Evolutionary conservation across 92 coral and sea anemone genomes (phyloP).

Genomic region (Phenganax marumi): DNA sequence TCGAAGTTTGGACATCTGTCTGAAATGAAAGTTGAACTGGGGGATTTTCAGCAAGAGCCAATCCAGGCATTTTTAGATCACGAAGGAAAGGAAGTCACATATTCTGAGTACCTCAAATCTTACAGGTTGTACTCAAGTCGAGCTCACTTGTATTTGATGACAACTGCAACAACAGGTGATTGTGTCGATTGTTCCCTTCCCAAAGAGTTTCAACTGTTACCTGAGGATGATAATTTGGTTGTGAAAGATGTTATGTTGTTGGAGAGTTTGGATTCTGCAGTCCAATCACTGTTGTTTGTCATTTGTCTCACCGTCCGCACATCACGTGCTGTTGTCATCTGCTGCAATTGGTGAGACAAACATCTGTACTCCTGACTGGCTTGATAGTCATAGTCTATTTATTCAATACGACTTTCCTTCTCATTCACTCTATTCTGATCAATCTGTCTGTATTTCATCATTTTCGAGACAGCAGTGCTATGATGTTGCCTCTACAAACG

Average conservation of each 20-base stretch:
- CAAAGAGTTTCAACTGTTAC: background rate
- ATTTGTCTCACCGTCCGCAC: background rate
- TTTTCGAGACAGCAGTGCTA: constrained; percentile 36
- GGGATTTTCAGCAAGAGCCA: constrained; percentile 34
- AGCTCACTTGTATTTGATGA: constrained; percentile 26
- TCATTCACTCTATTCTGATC: constrained; percentile 21
- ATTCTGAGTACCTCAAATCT: background rate
- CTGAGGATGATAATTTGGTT: background rate
- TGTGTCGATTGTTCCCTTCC: background rate
- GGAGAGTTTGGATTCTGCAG: no score
- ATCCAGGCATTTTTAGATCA: constrained; percentile 19
- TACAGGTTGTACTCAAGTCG: constrained; percentile 18
- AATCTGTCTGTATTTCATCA: constrained; percentile 28
- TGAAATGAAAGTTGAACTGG: constrained; percentile 28
- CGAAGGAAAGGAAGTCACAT: constrained; percentile 18
- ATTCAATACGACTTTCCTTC: constrained; percentile 27
- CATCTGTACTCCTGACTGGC: constrained; percentile 16
- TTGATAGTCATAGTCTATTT: constrained; percentile 2
- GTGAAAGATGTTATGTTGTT: background rate
- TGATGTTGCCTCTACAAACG: constrained; percentile 27
- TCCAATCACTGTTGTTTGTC: no score
- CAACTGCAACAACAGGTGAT: background rate
- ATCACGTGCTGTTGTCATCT: constrained; percentile 10
- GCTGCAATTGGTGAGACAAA: background rate
- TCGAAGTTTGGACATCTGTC: constrained; percentile 32